Base-by-base conservation (phyloP, 1,140 invertebrate genomes). In the Ganaspis sp. region DNA sequence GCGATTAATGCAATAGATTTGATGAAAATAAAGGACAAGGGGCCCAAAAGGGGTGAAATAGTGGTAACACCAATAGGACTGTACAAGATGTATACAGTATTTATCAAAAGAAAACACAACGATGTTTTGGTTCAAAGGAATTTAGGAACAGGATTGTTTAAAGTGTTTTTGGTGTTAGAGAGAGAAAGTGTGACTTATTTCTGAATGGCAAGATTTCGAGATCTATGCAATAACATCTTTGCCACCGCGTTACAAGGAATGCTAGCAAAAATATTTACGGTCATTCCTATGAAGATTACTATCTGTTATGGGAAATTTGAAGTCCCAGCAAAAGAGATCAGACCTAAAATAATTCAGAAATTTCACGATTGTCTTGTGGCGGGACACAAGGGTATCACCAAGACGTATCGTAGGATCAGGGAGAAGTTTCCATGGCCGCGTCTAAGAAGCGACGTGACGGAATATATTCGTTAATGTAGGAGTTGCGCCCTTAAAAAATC, bases 401-500 rank as follows among this genome's bases (percentile, higher is more conserved):
- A 80, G 72, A 78, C 75, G 11, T 79, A 79, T 34, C 70, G 77
- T 34, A 37, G 75, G 58, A 79, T 81, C 12, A 21, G 54, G 3
- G 19, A 75, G n/a, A 42, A 40, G 1, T 84, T 77, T 45, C 64
- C 11, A 26, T 84, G 77, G 83, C 70, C 75, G 42, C 71, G 64
- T 0, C 75, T 85, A 75, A 77, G 72, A 11, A 21, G 40, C 17
- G 76, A 81, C 15, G 72, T 84, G 0, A 54, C 74, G 70, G 37
- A 79, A 17, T 76, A 70, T 45, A 54, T 80, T 17, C 9, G 23
- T 15, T 74, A 45, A 21, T 81, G 76, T 29, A 9, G 69, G 23
- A 77, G 58, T 0, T 86, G 85, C 53, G 81, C 82, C 45, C 23
- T 8, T 19, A 80, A 81, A 1, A 85, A 70, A 17, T 77, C 5